phyloP scores from a whole-genome alignment of 2,113 vertebrate species.

The Gila orcuttii region DNA sequence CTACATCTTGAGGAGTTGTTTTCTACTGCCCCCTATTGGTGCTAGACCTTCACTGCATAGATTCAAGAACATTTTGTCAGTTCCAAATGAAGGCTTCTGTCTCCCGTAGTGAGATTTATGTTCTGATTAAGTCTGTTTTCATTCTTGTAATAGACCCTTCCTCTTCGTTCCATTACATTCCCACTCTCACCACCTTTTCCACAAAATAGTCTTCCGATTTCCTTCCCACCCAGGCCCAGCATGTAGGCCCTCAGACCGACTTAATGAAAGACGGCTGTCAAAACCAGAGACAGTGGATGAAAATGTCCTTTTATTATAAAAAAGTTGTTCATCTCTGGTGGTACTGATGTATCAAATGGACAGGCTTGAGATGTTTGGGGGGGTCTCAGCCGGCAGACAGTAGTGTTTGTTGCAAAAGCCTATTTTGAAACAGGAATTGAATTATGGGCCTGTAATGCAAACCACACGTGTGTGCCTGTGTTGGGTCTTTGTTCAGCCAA shows the following conservation, averaged over 20 bases:
- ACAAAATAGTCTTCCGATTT: slow-evolving; percentile 7
- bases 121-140: slow-evolving; percentile 35
- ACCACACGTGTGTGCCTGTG: slow-evolving; percentile 58
- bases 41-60: background rate
- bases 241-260: slow-evolving; percentile 24
- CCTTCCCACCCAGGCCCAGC: slow-evolving; percentile 1
- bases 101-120: slow-evolving; percentile 12
- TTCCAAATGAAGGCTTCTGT: background rate
- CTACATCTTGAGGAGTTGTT: slow-evolving; percentile 5
- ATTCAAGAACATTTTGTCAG: background rate
- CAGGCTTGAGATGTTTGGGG: slow-evolving; percentile 14
- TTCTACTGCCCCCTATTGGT: slow-evolving; percentile 70
- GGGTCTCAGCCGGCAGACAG: slow-evolving; percentile 46
- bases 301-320: slow-evolving; percentile 54
- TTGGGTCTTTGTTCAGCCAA: slow-evolving; percentile 56
- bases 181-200: slow-evolving; percentile 20
- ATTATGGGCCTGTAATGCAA: slow-evolving; percentile 69
- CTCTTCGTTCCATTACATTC: slow-evolving; percentile 4
- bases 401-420: slow-evolving; percentile 59
- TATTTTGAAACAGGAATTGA: slow-evolving; percentile 65
- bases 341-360: slow-evolving; percentile 43
- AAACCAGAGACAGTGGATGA: slow-evolving; percentile 49
- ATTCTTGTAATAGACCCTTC: background rate
- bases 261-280: slow-evolving; percentile 52
- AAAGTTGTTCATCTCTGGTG: slow-evolving; percentile 37